Percentiles rank a stretch among this genome's conserved stretches.
Evolutionary conservation across 2,797 vertebrate species (phyloP).

Genomic region (Eulemur albifrons): DNA sequence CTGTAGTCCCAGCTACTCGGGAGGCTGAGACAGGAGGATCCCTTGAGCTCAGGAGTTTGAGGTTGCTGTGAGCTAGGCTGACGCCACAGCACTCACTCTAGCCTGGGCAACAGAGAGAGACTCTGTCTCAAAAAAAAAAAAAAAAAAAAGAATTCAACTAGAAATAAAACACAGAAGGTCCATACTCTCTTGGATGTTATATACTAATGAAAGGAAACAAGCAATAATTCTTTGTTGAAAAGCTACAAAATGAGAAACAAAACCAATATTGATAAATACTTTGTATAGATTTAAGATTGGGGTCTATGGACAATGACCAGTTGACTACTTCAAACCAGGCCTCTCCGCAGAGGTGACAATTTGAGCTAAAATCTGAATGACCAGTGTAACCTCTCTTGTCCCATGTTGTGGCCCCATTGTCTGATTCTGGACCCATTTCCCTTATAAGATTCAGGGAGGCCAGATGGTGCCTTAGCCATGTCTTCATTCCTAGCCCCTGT

Average conservation of each 20-base stretch:
- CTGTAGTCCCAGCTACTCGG: too few species aligned
- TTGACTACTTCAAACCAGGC: background rate
- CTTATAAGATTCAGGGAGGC: background rate
- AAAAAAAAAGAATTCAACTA: background rate
- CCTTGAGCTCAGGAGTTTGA: too few species aligned
- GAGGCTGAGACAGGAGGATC: too few species aligned
- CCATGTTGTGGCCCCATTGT: background rate
- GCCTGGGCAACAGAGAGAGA: too few species aligned
- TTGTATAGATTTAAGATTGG: background rate
- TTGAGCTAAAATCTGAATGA: background rate
- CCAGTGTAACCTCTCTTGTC: background rate
- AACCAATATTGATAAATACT: background rate
- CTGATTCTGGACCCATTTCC: background rate
- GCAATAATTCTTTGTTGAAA: background rate
- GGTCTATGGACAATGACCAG: background rate
- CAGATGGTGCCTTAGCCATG: background rate
- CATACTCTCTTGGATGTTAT: background rate
- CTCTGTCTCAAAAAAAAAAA: too few species aligned
- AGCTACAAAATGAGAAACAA: background rate
- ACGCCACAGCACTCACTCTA: too few species aligned
- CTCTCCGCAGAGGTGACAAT: background rate
- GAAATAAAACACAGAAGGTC: background rate
- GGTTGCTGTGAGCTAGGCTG: too few species aligned
- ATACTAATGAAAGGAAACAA: slow-evolving; percentile 6
- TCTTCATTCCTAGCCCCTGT: background rate